These are phyloP conservation scores for Labeo catla DNA, from an alignment of 2,113 vertebrate species.

Conservation along the genomic window DNA sequence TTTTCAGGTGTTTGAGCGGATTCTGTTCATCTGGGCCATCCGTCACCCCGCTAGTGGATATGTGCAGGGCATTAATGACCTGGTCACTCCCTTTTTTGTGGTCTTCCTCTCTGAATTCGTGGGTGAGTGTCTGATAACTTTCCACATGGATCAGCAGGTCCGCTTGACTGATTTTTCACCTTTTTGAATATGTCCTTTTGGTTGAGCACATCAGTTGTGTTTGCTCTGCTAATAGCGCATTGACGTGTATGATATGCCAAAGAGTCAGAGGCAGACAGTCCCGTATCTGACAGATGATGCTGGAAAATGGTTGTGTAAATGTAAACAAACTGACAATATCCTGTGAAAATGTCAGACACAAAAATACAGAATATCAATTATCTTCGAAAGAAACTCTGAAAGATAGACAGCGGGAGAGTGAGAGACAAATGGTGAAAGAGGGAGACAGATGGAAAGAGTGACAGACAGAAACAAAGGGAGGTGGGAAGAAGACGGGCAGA, in stretches of 20 bases:
- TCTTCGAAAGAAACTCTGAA: neutral
- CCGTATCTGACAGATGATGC: neutral
- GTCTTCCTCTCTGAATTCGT: constrained; percentile 98
- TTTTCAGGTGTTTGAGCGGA: constrained; percentile 93
- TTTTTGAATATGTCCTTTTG: neutral
- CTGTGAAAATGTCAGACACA: constrained; percentile 16
- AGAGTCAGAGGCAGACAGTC: neutral
- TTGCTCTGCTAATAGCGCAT: neutral
- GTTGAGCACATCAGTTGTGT: neutral
- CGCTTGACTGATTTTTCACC: constrained; percentile 5
- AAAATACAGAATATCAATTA: constrained; percentile 31
- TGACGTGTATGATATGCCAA: neutral
- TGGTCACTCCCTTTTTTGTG: constrained; percentile 99
- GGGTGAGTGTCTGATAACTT: constrained; percentile 75
- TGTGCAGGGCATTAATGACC: constrained; percentile 98
- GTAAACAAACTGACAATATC: constrained; percentile 38
- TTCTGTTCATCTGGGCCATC: constrained; percentile 99
- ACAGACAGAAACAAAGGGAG: neutral
- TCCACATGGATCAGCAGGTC: neutral
- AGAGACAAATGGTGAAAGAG: neutral
- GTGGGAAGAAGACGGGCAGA: neutral
- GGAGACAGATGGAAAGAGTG: neutral
- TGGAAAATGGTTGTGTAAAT: constrained; percentile 2
- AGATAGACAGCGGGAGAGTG: neutral
- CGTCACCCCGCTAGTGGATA: constrained; percentile 98